phyloP scores from a whole-genome alignment of 2,113 vertebrate genomes.

The Ceyx cyanopectus region DNA sequence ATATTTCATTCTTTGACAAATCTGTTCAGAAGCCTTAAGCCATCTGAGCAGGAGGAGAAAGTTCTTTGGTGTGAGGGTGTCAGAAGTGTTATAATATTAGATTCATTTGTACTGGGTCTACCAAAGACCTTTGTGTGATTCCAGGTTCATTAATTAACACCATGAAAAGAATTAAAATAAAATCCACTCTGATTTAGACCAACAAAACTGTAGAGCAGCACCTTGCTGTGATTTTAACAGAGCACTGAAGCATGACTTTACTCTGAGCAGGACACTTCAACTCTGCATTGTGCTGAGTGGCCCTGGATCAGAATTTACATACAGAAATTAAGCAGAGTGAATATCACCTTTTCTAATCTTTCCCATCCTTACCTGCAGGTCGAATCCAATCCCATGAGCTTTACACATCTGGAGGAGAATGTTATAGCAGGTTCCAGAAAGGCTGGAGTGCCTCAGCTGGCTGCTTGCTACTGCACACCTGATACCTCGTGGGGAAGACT shows the following conservation, averaged over 20 bases:
- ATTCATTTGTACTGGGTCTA: background rate
- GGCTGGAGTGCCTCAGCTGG: conserved; percentile 81
- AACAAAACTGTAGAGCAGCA: background rate
- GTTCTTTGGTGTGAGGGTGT: background rate
- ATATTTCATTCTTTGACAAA: background rate
- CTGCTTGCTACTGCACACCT: conserved; percentile 80
- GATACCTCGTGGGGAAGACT: conserved; percentile 16
- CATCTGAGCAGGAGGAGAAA: background rate
- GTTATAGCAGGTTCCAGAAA: conserved; percentile 81
- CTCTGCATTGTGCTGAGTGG: background rate
- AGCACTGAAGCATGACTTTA: background rate
- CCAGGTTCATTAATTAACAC: background rate
- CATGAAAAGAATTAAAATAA: background rate
- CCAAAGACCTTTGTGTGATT: background rate
- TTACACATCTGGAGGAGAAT: conserved; percentile 85
- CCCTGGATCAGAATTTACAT: background rate
- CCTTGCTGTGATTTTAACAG: background rate
- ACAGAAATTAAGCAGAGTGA: background rate
- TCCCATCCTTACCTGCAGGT: conserved; percentile 80
- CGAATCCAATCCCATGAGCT: conserved; percentile 84
- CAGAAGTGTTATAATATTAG: no score
- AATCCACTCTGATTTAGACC: background rate
- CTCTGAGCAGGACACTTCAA: background rate
- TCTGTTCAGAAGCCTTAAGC: background rate
- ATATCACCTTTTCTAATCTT: background rate